Base-by-base conservation (phyloP, 92 coral and sea anemone species). In the Pocillopora meandrina region DNA sequence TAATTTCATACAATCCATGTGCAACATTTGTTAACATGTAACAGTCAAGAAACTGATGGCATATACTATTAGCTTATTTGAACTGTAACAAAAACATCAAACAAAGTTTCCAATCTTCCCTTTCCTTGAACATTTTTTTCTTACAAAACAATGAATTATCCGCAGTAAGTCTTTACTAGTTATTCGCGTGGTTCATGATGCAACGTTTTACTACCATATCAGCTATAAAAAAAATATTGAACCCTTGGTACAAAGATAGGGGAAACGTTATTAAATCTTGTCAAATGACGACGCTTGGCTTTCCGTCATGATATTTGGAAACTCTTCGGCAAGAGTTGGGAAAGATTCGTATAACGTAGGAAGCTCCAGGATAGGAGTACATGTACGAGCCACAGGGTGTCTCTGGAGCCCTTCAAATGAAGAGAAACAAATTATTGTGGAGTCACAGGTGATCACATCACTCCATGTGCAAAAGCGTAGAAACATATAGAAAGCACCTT, bases 311-410 rank as follows among this genome's bases (percentile, higher is more conserved):
- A 87, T 60, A 64, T 82, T 77, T 35, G 81, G 61, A 68, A 87
- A 87, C 33, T 86, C 87, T 66, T 90, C 93, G 1, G 65, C 88
- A n/a, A n/a, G n/a, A n/a, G n/a, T n/a, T n/a, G n/a, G n/a, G n/a
- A n/a, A n/a, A n/a, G n/a, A n/a, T n/a, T n/a, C n/a, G n/a, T n/a
- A 19, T 5, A 90, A 65, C 7, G 81, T 68, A 57, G 90, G 90
- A 34, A 90, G 82, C 73, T 82, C 88, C 33, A 87, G 79, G 66
- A 90, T 3, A 0, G 85, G 93, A 0, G 5, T 80, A 78, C 90
- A 90, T 71, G 93, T 82, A 12, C 60, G 76, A 60, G 58, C 92
- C 60, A 89, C 87, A 36, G 92, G 92, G 20, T 74, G 86, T 26
- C 92, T 71, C 76, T 49, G 64, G 12, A 71, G 35, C 1, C 89